Evolutionary conservation across 2,888 invertebrate species (phyloP), one percentile per base, ranked within the genome.

Genomic region (Philaethria dido): DNA sequence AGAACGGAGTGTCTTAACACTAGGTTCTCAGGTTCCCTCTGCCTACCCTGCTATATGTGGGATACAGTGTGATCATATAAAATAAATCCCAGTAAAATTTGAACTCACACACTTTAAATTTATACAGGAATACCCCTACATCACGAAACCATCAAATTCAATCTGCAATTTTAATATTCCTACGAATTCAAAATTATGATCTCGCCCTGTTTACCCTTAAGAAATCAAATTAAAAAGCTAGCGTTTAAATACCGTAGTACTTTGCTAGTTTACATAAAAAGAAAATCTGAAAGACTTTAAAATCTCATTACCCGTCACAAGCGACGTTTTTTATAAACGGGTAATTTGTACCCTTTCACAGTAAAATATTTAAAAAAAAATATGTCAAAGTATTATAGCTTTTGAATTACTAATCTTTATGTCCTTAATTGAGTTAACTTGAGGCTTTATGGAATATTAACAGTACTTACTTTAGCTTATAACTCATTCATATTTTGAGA

Each of bases 341-440:
- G 36, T 54, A 62, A 62, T 45, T 45, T 33, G 16, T 25, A 33
- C 18, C n/a, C 29, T 20, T 44, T 33, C 5, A n/a, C 18, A 14
- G 50, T 29, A 44, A 57, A 50, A 44, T 22, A 47, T 16, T 22
- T 20, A 42, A 47, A 67, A 62, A 67, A 39, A 25, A 22, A 13
- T 55, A 39, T 33, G 25, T 57, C 47, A 25, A 52, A 67, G 55
- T 29, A 45, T 52, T 57, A 44, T 16, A 22, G 11, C 25, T 33
- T 45, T 25, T 45, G n/a, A 44, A 52, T 44, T 52, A 52, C 50
- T 62, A 29, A 44, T 50, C 62, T 62, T 68, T 47, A 61, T 47
- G 64, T 47, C 47, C 20, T 62, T 52, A 29, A 57, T 39, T 20
- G 50, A 59, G 64, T 64, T 69, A 68, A 68, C 60, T 47, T 57